Evolutionary conservation across 2,113 vertebrate genomes (phyloP), one percentile per base, ranked within the genome.

Genomic region (Antechinus stuartii): DNA sequence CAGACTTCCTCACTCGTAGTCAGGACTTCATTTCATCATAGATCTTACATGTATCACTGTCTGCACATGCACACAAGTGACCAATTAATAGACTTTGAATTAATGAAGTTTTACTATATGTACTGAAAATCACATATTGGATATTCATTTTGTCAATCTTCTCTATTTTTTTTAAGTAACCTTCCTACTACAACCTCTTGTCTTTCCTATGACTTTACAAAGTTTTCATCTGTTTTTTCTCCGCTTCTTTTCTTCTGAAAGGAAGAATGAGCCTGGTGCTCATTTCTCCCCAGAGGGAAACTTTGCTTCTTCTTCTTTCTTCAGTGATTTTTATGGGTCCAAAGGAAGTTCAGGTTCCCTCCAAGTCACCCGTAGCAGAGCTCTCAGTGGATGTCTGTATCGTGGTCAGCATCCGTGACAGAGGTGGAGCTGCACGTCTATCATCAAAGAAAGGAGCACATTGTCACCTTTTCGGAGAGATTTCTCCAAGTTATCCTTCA

Each of bases 331-430:
- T 90, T 91, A 55, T 93, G 25, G 9, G 12, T 92, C 55, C 89
- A 54, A 23, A 23, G 35, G 27, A 96, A 92, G 55, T 90, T 68
- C 52, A 56, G 90, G 23, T 76, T 92, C 55, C 96, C 35, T 92
- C 42, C 89, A 95, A 2, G 5, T 96, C 68, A 96, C 68, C 27
- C 42, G 22, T 61, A 46, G 92, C 92, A 91, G n/a, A 7, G 10
- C 49, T 52, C 68, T 96, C 91, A 47, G 95, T 97, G 55, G 55
- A 68, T 11, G 94, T 96, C 95, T 91, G 90, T 8, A 54, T 3
- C 90, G 91, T 76, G 96, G 91, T 47, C n/a, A 23, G 52, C 90
- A 49, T 94, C 94, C 89, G 91, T 47, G 96, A 47, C 54, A 23
- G 52, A 0, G 42, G 56, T 84, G 91, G 47, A 0, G 35, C 56